phyloP scores from a whole-genome alignment of 2,797 vertebrate genomes.

The Australoheros facetus region DNA sequence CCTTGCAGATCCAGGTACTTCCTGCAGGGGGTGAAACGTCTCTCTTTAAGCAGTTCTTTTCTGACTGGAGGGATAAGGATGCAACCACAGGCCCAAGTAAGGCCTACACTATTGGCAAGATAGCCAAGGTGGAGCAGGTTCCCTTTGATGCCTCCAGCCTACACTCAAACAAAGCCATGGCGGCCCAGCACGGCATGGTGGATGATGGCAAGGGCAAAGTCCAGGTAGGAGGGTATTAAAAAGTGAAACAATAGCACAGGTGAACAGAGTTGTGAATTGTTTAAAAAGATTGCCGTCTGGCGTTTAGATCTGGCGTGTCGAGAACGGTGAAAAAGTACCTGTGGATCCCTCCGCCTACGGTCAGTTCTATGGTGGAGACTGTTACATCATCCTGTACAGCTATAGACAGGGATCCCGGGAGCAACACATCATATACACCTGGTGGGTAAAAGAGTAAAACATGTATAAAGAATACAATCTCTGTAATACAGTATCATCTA shows the following conservation, averaged over 20 bases:
- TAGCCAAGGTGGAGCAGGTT: constrained; percentile 78
- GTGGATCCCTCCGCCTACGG: constrained; percentile 76
- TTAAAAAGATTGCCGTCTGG: not conserved
- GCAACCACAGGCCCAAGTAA: constrained; percentile 78
- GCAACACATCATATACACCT: constrained; percentile 85
- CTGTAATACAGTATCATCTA: not conserved
- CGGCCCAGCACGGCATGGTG: constrained; percentile 85
- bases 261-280: not conserved
- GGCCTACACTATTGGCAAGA: constrained; percentile 75
- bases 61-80: constrained; percentile 82
- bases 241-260: not conserved
- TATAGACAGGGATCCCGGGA: constrained; percentile 71
- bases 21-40: constrained; percentile 81
- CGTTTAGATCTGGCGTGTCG: constrained; percentile 82
- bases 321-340: constrained; percentile 63
- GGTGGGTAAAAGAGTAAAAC: constrained; percentile 62
- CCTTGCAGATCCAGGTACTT: constrained; percentile 80
- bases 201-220: constrained; percentile 83
- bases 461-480: not conserved
- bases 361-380: constrained; percentile 85
- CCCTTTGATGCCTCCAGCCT: constrained; percentile 83
- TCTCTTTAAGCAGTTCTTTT: constrained; percentile 85
- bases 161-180: constrained; percentile 81
- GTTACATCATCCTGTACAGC: constrained; percentile 86
- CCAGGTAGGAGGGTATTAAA: constrained; percentile 61